A percentile compares a stretch with the other conserved stretches of the same genome.
These are phyloP conservation scores for Neelides sp. DNA, from an alignment of 1,140 invertebrate genomes.

Conservation along the genomic window DNA sequence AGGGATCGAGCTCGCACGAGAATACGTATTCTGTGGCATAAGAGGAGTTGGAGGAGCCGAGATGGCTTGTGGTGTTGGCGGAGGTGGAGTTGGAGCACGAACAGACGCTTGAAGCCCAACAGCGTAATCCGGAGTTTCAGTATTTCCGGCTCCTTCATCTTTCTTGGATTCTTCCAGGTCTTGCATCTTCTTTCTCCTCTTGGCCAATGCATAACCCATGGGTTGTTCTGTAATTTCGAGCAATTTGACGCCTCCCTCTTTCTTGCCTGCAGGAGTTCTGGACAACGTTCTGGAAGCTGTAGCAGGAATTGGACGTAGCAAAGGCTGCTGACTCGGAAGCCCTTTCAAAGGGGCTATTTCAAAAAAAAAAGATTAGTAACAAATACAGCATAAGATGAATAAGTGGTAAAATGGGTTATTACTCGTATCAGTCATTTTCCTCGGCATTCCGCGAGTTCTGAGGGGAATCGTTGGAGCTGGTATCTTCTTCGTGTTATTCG, in stretches of 20 bases:
- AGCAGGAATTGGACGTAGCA: conserved; percentile 33
- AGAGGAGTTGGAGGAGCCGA: conserved; percentile 31
- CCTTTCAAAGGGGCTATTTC: conserved; percentile 71
- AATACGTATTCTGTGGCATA: conserved; percentile 32
- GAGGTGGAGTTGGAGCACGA: conserved; percentile 32
- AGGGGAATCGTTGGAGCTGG: conserved; percentile 78
- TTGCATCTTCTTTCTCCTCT: conserved; percentile 48
- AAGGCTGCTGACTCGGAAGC: conserved; percentile 65
- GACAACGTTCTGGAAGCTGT: conserved; percentile 35
- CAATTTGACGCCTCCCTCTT: conserved; percentile 82
- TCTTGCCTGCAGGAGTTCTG: conserved; percentile 45
- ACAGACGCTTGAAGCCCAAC: conserved; percentile 48
- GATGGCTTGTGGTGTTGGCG: conserved; percentile 31
- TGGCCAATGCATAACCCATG: conserved; percentile 47
- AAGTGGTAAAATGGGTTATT: conserved; percentile 33
- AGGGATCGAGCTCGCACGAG: conserved; percentile 4
- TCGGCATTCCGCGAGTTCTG: conserved; percentile 79
- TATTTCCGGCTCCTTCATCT: conserved; percentile 37
- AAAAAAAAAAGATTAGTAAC: conserved; percentile 12
- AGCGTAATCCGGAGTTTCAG: conserved; percentile 59
- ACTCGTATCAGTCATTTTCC: conserved; percentile 94
- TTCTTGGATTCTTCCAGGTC: conserved; percentile 53
- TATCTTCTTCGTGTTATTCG: conserved; percentile 77
- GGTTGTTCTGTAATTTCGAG: conserved; percentile 89
- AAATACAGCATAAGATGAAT: conserved; percentile 10